Conservation (phyloP, 53 echinoderm and acorn worm species). For the Pentamera pediparva region DNA sequence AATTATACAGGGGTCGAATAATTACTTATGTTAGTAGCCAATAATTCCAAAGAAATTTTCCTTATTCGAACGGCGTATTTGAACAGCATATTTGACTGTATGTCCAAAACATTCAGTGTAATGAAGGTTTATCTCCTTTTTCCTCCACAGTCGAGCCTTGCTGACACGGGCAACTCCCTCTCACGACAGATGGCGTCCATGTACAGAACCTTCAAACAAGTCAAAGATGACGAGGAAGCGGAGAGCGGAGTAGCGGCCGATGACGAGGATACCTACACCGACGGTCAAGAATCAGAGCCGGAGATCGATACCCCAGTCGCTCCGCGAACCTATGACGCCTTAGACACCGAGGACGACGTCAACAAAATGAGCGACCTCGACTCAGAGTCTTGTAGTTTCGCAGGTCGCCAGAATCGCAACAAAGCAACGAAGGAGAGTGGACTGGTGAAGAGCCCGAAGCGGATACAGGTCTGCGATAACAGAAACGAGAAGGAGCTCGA, state of each 20-base stretch:
- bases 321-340: constrained; percentile 39
- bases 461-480: constrained; percentile 39
- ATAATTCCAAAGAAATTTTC: neutral
- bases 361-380: constrained; percentile 92
- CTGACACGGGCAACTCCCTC: constrained; percentile 73
- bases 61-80: too few relatives aligned
- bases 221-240: constrained; percentile 70
- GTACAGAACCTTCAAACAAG: constrained; percentile 81
- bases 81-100: neutral
- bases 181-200: constrained; percentile 95
- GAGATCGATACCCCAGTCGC: constrained; percentile 32
- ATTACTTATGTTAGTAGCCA: neutral
- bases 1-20: neutral
- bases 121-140: constrained; percentile 16
- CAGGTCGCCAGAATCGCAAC: constrained; percentile 19
- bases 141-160: constrained; percentile 57
- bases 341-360: constrained; percentile 97
- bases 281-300: constrained; percentile 48
- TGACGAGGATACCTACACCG: constrained; percentile 61
- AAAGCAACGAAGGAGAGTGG: constrained; percentile 11
- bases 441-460: constrained; percentile 40
- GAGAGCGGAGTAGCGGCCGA: constrained; percentile 44
- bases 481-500: constrained; percentile 22
- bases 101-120: too few relatives aligned
- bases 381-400: constrained; percentile 61